These are phyloP conservation scores for Mya arenaria DNA, from an alignment of 1,140 invertebrate species.

Conservation along the genomic window DNA sequence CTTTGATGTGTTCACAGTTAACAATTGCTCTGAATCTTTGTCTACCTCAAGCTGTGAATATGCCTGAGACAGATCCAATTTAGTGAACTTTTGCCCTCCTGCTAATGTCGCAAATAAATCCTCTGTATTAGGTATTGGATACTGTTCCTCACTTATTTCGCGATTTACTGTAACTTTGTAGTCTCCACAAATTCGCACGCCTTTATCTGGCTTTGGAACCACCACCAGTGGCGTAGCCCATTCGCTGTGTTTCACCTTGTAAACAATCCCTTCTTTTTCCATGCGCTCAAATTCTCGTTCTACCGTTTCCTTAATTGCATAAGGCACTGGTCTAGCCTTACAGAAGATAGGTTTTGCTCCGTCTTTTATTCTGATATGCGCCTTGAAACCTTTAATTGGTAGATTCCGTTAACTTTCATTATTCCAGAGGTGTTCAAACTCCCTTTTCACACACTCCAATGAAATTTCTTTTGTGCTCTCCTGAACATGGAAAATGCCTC, in stretches of 20 bases:
- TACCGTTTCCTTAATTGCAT: not conserved
- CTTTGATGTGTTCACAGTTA: constrained; percentile 79
- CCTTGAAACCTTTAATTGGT: not conserved
- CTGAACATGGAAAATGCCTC: not conserved
- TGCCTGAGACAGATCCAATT: constrained; percentile 72
- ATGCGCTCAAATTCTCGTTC: not conserved
- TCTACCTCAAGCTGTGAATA: constrained; percentile 73
- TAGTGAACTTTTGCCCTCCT: constrained; percentile 65
- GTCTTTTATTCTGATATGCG: not conserved
- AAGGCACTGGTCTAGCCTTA: constrained; percentile 24
- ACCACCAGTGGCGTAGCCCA: constrained; percentile 83
- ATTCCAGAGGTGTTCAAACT: not conserved
- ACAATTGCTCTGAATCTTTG: constrained; percentile 60
- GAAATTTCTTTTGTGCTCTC: not conserved
- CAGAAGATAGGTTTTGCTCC: constrained; percentile 14
- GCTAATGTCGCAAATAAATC: constrained; percentile 52
- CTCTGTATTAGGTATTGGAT: constrained; percentile 44
- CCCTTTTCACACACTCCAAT: not conserved
- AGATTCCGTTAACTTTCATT: not conserved
- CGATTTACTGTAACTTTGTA: constrained; percentile 66
- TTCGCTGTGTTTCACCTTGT: not conserved
- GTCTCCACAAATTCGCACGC: constrained; percentile 49
- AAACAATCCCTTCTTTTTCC: not conserved
- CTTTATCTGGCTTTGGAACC: constrained; percentile 17
- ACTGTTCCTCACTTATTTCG: constrained; percentile 37